Conservation (phyloP, 2,888 invertebrate species). For the Athalia cordata region DNA sequence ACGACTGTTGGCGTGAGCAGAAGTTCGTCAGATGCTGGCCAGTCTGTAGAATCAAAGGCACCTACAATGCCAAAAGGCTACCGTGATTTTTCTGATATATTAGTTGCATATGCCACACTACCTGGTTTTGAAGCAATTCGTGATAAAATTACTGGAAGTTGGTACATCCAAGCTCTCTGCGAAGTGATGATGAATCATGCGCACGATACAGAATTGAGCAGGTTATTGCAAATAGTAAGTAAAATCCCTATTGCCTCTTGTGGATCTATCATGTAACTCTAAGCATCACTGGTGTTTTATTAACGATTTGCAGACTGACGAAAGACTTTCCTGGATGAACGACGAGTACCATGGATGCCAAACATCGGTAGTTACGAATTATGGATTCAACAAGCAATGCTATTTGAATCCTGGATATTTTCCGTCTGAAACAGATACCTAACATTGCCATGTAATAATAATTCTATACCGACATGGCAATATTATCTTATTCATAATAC, state of each 20-base stretch:
- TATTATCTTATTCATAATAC: slow-evolving; percentile 3
- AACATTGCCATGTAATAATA: neutral
- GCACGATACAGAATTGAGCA: slow-evolving; percentile 58
- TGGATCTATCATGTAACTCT: neutral
- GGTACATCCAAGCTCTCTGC: slow-evolving; percentile 78
- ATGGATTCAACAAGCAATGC: slow-evolving; percentile 66
- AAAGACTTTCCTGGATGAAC: slow-evolving; percentile 57
- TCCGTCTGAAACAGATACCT: slow-evolving; percentile 43
- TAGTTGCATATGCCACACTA: slow-evolving; percentile 75
- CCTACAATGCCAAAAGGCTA: neutral
- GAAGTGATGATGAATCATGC: slow-evolving; percentile 73
- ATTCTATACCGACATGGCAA: neutral
- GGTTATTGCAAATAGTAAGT: slow-evolving; percentile 65
- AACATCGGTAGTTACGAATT: slow-evolving; percentile 58
- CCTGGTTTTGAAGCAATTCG: slow-evolving; percentile 76
- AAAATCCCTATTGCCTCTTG: neutral
- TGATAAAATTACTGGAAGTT: slow-evolving; percentile 76
- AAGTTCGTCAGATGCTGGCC: neutral
- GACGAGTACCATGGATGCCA: slow-evolving; percentile 59
- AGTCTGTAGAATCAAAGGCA: neutral
- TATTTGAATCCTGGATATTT: slow-evolving; percentile 69
- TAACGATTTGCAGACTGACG: slow-evolving; percentile 59
- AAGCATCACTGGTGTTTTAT: neutral
- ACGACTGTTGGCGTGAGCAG: slow-evolving; percentile 47
- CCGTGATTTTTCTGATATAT: slow-evolving; percentile 75